Percentiles rank a stretch among this genome's conserved stretches.
Evolutionary conservation across 2,113 vertebrate genomes (phyloP).

Genomic region (Pholis gunnellus): DNA sequence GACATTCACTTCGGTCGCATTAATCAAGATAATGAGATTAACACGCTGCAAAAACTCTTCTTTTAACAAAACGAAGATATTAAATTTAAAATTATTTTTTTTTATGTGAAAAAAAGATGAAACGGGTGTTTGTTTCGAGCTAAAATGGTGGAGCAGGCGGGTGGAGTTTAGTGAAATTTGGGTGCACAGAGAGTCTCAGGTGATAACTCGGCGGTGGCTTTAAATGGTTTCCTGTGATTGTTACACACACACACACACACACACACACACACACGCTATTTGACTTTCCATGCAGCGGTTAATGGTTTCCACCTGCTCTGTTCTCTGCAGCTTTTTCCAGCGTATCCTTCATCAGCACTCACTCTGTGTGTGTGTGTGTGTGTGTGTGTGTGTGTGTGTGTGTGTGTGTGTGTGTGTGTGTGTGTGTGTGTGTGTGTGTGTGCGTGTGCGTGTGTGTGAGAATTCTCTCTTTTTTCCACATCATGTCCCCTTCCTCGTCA

Average conservation of each 20-base stretch:
- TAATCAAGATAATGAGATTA: neutral
- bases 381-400: constrained; percentile 26
- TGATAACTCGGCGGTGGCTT: neutral
- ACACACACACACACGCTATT: constrained; percentile 37
- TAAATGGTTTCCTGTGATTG: constrained; percentile 13
- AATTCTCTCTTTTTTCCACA: constrained; percentile 44
- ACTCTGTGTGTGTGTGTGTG: neutral
- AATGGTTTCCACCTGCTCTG: constrained; percentile 64
- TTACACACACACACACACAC: constrained; percentile 7
- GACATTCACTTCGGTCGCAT: too few relatives aligned
- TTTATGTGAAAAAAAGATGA: neutral
- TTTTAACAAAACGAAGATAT: too few relatives aligned
- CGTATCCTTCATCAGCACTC: constrained; percentile 23
- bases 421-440: constrained; percentile 26
- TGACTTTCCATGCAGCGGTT: constrained; percentile 58
- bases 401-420: constrained; percentile 18
- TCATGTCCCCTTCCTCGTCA: constrained; percentile 20
- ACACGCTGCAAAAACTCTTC: neutral
- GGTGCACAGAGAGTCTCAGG: neutral
- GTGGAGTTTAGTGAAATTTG: constrained; percentile 2
- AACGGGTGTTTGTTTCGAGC: constrained; percentile 27
- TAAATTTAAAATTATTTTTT: neutral
- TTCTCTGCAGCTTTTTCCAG: constrained; percentile 48
- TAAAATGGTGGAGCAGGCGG: neutral
- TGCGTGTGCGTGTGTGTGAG: constrained; percentile 11